Evolutionary conservation across 2,113 vertebrate genomes (phyloP), one percentile per base, ranked within the genome.

Genomic region (Solea senegalensis): DNA sequence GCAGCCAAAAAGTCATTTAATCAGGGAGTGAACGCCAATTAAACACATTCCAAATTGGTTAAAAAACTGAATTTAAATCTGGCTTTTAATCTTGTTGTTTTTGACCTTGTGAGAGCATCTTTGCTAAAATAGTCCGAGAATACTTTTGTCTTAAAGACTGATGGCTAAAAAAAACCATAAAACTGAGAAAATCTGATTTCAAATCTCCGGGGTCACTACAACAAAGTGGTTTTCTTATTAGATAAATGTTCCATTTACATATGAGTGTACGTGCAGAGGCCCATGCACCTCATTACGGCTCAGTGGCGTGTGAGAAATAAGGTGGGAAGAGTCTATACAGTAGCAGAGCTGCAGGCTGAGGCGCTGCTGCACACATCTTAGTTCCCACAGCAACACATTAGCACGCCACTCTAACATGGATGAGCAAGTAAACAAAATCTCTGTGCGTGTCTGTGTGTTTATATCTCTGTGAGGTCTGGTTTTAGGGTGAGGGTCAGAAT

Each of bases 311-410:
- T 64, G 68, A 78, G 72, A 72, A 62, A 77, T 74, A 48, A 72
- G 72, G 55, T 54, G 58, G 12, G 67, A 49, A 79, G 65, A 63
- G 68, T 68, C 59, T 15, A 6, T 66, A 58, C 65, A 76, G 69
- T 59, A 64, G 40, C 57, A 73, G 44, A 7, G 83, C 83, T 79
- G 64, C 68, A 58, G 78, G 70, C 82, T 70, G 55, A 81, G 65
- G 51, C 9, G n/a, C 69, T 16, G 61, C 69, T 16, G 61, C 69
- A 73, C 82, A 53, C 49, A 34, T 69, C 59, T 59, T 21, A 71
- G 83, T 84, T 89, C 81, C 80, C 81, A 84, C 74, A 83, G 86
- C 84, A 86, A 81, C 88, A 81, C 83, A 81, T 83, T 67, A 69
- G 28, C 65, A 71, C 51, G 60, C 61, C 72, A 43, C 76, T 72